Evolutionary conservation across 2,888 invertebrate genomes (phyloP), one percentile per base, ranked within the genome.

Genomic region (Lepidocyrtoides sp.): DNA sequence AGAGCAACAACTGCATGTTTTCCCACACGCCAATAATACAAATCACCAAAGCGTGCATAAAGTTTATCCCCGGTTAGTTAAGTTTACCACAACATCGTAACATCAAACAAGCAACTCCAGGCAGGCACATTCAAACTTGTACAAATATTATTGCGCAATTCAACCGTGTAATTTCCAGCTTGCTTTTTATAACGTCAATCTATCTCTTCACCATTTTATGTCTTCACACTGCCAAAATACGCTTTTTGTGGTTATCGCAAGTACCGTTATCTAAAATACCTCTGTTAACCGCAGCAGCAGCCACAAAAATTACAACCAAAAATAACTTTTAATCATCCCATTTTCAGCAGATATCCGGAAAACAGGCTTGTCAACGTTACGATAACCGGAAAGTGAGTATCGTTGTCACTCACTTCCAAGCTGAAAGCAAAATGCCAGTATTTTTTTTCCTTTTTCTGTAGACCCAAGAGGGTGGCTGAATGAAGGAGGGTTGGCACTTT

Each of bases 141-240:
- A 84, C 91, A 92, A 92, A 92, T 92, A 92, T 92, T 92, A 92
- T 92, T 92, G 89, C 82, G 88, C 91, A 91, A 91, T 88, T 86
- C 89, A 86, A 91, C 91, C 92, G 92, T 92, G 92, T 92, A 92
- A 92, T 92, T 92, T 91, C 48, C 75, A 66, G 82, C 77, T 60
- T 85, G 89, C 89, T 83, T n/a, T 77, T 75, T n/a, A 91, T 89
- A 92, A 90, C 72, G 63, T 20, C 77, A 72, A 7, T 41, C 10
- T n/a, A n/a, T n/a, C n/a, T n/a, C n/a, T n/a, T n/a, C n/a, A n/a
- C n/a, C n/a, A n/a, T n/a, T n/a, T n/a, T n/a, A n/a, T n/a, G n/a
- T n/a, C n/a, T n/a, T n/a, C n/a, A n/a, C n/a, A 44, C 48, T 17
- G 14, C 51, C 60, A 60, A 60, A 60, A 60, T 29, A 66, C 23